Conservation (phyloP, 2,113 vertebrate genomes). For the Hydropotes inermis region DNA sequence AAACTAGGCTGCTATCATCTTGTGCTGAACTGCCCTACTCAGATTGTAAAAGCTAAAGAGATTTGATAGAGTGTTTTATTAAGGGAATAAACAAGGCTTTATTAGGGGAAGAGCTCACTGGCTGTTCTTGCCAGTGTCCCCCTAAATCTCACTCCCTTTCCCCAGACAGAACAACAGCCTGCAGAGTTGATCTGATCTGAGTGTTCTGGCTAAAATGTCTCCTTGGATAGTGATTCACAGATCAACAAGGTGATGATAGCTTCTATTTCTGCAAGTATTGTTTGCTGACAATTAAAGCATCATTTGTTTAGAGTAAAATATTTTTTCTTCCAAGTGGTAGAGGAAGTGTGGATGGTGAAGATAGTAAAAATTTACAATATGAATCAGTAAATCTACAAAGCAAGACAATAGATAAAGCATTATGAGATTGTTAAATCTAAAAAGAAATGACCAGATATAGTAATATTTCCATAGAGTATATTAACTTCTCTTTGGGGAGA, state of each 20-base stretch:
- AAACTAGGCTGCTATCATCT: neutral
- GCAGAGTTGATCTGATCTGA: neutral
- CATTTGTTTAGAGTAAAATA: conserved; percentile 18
- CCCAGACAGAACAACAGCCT: neutral
- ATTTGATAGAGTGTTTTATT: neutral
- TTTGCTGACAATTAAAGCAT: conserved; percentile 45
- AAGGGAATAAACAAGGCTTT: neutral
- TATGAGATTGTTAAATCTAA: neutral
- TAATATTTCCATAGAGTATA: neutral
- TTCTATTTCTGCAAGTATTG: neutral
- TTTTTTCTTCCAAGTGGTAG: conserved; percentile 6
- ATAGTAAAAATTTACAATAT: conserved; percentile 12
- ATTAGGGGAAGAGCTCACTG: neutral
- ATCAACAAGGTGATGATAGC: conserved; percentile 9
- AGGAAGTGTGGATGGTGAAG: neutral
- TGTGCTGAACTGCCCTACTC: neutral
- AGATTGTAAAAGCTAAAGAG: neutral
- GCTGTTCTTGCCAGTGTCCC: neutral
- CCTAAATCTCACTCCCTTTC: neutral
- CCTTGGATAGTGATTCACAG: neutral
- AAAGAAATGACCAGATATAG: conserved; percentile 12
- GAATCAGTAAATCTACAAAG: conserved; percentile 4
- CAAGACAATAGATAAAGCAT: neutral
- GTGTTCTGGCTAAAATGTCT: neutral
- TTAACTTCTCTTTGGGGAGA: conserved; percentile 27